Base-by-base conservation (phyloP, 2,888 invertebrate species). In the Lasioglossum figueresi region DNA sequence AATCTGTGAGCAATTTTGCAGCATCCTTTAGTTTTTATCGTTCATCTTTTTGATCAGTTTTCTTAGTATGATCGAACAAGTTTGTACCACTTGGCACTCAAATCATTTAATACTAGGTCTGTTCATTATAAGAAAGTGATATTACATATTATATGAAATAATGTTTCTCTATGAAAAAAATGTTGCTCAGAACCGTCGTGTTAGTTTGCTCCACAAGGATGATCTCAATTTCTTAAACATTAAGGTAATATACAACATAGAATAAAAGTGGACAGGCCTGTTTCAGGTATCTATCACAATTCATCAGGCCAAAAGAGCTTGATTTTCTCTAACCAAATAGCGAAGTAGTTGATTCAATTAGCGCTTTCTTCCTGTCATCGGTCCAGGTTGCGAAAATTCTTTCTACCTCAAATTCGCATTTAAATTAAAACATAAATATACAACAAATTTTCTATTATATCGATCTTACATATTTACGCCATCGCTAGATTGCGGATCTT, bases 311-410 rank as follows among this genome's bases (percentile, higher is more conserved):
- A 66, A 16, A 27, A 71, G 70, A 74, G 48, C 19, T 37, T 12
- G 34, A 14, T 27, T 68, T 48, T 59, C 31, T 12, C 31, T 31
- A 14, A 16, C 37, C 23, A 34, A 12, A 34, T 37, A 34, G 48
- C 27, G 23, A 19, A 48, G 40, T 70, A 70, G 40, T 52, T 48
- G 4, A 71, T 52, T 59, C 63, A n/a, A 23, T 77, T 74, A 71
- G 70, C 14, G 70, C 77, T 80, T 74, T 71, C 74, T 27, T 85
- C 85, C 85, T 66, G 70, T 85, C 85, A 85, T 80, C 70, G 80
- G 40, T 37, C 70, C 12, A 37, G n/a, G 37, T 72, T 43, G 27
- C 66, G 10, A 56, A 31, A 56, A 66, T 84, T 71, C 83, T 78
- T 83, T 81, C 81, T 48, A 45, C 4, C 8, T 10, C 16, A 43